phyloP scores from a whole-genome alignment of 2,888 invertebrate species.

The Heliconius ethilla region DNA sequence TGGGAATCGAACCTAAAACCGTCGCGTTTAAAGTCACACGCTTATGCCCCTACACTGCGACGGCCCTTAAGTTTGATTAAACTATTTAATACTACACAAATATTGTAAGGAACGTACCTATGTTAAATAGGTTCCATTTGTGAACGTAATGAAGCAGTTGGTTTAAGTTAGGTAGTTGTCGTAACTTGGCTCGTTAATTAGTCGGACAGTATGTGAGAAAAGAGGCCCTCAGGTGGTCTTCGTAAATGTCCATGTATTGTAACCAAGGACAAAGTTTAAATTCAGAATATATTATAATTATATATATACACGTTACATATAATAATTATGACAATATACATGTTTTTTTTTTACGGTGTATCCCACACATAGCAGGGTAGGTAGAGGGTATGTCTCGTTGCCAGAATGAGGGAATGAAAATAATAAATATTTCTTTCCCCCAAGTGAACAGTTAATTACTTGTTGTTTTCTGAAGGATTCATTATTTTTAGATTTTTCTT shows the following conservation, averaged over 20 bases:
- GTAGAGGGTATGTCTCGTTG: too few species aligned
- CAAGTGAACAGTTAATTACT: too few species aligned
- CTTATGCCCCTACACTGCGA: too few species aligned
- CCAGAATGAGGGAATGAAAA: too few species aligned
- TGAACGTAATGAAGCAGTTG: conserved; percentile 26
- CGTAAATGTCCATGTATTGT: conserved; percentile 51
- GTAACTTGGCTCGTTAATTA: conserved; percentile 40
- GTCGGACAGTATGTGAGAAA: conserved; percentile 36
- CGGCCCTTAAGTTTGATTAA: neutral
- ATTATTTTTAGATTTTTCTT: too few species aligned
- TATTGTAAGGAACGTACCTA: neutral
- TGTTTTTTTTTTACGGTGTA: too few species aligned
- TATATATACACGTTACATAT: conserved; percentile 37
- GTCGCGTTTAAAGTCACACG: too few species aligned
- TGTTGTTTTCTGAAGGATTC: too few species aligned
- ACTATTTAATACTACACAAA: neutral
- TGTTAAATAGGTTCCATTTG: conserved; percentile 12
- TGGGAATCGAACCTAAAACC: too few species aligned
- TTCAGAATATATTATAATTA: conserved; percentile 45
- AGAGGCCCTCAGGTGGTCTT: conserved; percentile 37
- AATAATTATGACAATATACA: neutral
- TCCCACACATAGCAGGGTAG: too few species aligned
- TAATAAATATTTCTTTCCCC: too few species aligned
- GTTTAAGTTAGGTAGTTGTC: conserved; percentile 30
- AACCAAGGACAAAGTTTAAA: conserved; percentile 47